A percentile compares a stretch with the other conserved stretches of the same genome.
These are phyloP conservation scores for Meandrusa payeni DNA, from an alignment of 2,888 invertebrate species.

Conservation along the genomic window DNA sequence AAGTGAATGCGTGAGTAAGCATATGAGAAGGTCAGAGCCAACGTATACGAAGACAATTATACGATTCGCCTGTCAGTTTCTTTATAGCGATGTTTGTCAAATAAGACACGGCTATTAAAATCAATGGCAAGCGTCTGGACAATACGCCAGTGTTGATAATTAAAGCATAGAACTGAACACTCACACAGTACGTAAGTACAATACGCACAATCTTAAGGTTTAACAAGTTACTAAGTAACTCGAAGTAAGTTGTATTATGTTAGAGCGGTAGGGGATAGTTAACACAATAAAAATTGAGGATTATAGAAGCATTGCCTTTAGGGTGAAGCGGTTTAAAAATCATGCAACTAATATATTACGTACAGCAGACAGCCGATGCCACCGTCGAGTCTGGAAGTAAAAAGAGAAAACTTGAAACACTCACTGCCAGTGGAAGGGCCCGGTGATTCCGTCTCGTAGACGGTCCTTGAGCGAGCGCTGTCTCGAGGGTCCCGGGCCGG, in stretches of 20 bases:
- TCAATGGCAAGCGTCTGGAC: slow-evolving; percentile 13
- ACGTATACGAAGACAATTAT: slow-evolving; percentile 11
- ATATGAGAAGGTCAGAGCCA: slow-evolving; percentile 2
- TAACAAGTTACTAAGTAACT: too few relatives aligned
- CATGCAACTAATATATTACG: slow-evolving; percentile 21
- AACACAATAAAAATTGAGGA: slow-evolving; percentile 13
- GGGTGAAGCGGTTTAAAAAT: slow-evolving; percentile 1
- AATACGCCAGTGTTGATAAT: slow-evolving; percentile 4
- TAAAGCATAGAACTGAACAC: slow-evolving; percentile 7
- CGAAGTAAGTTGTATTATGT: too few relatives aligned
- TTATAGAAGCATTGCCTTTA: slow-evolving; percentile 2
- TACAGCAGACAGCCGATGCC: slow-evolving; percentile 7
- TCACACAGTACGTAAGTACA: not conserved
- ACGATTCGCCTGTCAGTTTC: slow-evolving; percentile 16
- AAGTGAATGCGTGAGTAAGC: slow-evolving; percentile 9
- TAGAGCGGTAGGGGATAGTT: too few relatives aligned
- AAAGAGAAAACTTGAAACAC: slow-evolving; percentile 53
- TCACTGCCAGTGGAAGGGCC: slow-evolving; percentile 92
- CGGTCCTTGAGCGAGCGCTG: slow-evolving; percentile 90
- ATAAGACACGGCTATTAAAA: slow-evolving; percentile 20
- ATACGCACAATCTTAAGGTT: too few relatives aligned
- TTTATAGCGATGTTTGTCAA: slow-evolving; percentile 17
- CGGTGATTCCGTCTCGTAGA: slow-evolving; percentile 88
- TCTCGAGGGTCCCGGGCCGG: slow-evolving; percentile 82
- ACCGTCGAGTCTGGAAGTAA: slow-evolving; percentile 19